Evolutionary conservation across 1,140 invertebrate genomes (phyloP), one percentile per base, ranked within the genome.

Genomic region (Drosophila sulfurigaster): DNA sequence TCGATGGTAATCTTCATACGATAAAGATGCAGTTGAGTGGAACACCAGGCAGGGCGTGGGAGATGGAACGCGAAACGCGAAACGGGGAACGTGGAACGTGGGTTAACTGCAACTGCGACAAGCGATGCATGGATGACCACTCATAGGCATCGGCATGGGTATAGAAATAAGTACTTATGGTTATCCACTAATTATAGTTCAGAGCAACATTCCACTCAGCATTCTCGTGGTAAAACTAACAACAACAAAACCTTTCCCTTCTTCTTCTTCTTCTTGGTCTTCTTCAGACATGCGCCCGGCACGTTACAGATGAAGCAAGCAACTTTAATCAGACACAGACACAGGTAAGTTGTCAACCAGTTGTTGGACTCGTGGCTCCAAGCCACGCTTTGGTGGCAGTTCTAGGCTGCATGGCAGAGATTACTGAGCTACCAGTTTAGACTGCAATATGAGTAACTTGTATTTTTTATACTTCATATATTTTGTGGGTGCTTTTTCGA

Each of bases 231-330:
- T 6, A 57, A 62, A 63, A 69, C 62, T 64, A 87, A 76, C 80
- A 60, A 52, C 62, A 52, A 60, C 65, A 41, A 49, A 64, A 75
- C 20, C 32, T 75, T 73, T 48, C 25, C 28, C 51, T 58, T 32
- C 16, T 32, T 20, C 16, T 41, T 16, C 43, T 58, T 52, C 28
- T 71, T 71, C 20, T 25, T 25, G 20, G 45, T 67, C 48, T 54
- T 63, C 71, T 78, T 43, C 71, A 87, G 83, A 87, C 85, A 87
- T 87, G 83, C 80, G 83, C 80, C 73, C 64, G 85, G 85, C 85
- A 88, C 83, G 81, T 89, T 85, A 81, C 85, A 85, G 81, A 88
- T 88, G 83, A 88, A 83, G 85, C 83, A 83, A 78, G 67, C 77
- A 65, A 88, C 83, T 89, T 88, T 88, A 81, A 83, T 83, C 83